phyloP scores from a whole-genome alignment of 1,140 invertebrate genomes.

The Ganaspis sp. region DNA sequence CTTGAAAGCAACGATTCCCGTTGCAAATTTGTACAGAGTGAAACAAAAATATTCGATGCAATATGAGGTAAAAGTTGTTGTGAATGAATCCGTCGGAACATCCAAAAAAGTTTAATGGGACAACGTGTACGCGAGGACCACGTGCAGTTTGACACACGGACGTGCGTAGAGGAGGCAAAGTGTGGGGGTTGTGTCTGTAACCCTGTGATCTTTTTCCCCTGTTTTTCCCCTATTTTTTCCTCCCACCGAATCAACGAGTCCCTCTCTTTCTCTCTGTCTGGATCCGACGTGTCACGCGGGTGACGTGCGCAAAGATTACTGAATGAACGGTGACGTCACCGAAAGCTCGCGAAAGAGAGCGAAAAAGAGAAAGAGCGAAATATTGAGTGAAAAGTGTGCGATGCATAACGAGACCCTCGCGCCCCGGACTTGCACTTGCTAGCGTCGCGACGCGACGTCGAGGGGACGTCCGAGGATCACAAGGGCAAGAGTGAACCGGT shows the following conservation, averaged over 20 bases:
- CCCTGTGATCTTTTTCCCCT: constrained; percentile 71
- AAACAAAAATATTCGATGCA: too few species aligned
- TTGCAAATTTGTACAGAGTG: too few species aligned
- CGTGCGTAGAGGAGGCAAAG: constrained; percentile 65
- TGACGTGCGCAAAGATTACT: constrained; percentile 76
- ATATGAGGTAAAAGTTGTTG: neutral
- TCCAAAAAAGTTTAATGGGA: constrained; percentile 7
- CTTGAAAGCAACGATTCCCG: too few species aligned
- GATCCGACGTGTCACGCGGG: constrained; percentile 70
- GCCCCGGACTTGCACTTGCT: neutral
- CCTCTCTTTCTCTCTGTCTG: constrained; percentile 41
- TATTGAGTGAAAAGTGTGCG: constrained; percentile 46
- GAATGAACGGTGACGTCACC: constrained; percentile 76
- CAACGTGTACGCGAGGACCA: constrained; percentile 64
- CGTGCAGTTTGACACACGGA: constrained; percentile 75
- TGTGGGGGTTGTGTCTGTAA: constrained; percentile 64
- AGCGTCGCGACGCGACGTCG: constrained; percentile 28
- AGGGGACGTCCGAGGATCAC: neutral
- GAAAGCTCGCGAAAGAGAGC: constrained; percentile 35
- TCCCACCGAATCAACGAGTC: constrained; percentile 64
- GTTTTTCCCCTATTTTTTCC: constrained; percentile 73
- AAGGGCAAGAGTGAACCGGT: constrained; percentile 40
- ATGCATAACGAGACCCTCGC: neutral
- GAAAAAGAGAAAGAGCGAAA: constrained; percentile 40
- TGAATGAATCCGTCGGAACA: constrained; percentile 25